Evolutionary conservation across 2,888 invertebrate species (phyloP).

Genomic region (Branchellion lobata): DNA sequence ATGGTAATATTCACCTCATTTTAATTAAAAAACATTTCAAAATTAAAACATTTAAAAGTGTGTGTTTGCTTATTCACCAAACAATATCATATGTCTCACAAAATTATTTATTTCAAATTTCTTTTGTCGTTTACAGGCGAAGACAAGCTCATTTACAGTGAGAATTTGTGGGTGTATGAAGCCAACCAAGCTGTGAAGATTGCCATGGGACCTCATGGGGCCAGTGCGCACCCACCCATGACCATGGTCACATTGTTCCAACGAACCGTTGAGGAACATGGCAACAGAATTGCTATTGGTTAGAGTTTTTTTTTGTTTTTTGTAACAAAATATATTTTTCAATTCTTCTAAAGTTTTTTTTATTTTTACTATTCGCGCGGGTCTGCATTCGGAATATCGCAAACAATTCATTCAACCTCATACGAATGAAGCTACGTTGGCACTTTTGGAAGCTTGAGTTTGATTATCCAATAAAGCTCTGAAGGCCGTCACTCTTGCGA

Average conservation of each 20-base stretch:
- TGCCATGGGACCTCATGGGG: conserved; percentile 11
- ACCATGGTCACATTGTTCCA: conserved; percentile 38
- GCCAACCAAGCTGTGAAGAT: conserved; percentile 42
- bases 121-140: neutral
- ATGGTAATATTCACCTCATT: too few relatives aligned
- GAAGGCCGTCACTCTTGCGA: too few relatives aligned
- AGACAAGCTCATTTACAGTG: conserved; percentile 16
- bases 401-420: neutral
- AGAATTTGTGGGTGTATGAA: conserved; percentile 3
- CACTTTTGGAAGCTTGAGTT: too few relatives aligned
- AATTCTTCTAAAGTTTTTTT: too few relatives aligned
- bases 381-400: too few relatives aligned
- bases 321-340: neutral
- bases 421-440: neutral
- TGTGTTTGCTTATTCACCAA: too few relatives aligned
- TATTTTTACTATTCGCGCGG: too few relatives aligned
- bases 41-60: too few relatives aligned
- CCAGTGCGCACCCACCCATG: conserved; percentile 26
- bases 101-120: too few relatives aligned
- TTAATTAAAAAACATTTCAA: too few relatives aligned
- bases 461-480: too few relatives aligned
- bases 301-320: neutral
- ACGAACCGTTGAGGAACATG: conserved; percentile 37
- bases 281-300: conserved; percentile 39
- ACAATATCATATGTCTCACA: too few relatives aligned